Evolutionary conservation across 2,113 vertebrate species (phyloP).

Genomic region (Oxygymnocypris stewartii): DNA sequence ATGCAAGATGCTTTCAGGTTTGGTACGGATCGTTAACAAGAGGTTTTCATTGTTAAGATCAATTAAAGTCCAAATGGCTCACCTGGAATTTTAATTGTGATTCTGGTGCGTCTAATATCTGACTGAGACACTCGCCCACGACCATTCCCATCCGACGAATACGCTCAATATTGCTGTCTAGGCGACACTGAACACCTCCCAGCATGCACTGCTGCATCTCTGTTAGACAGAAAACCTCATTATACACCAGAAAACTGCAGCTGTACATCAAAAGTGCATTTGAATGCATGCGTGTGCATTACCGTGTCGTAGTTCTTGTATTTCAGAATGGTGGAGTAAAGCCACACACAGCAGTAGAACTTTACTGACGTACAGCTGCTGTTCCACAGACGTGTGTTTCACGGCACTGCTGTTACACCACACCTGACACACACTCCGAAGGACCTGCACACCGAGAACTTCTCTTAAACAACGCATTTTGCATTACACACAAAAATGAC

Average conservation of each 20-base stretch:
- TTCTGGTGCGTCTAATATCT: slow-evolving; percentile 74
- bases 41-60: background rate
- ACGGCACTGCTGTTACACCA: slow-evolving; percentile 90
- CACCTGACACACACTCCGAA: slow-evolving; percentile 81
- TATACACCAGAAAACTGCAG: background rate
- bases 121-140: slow-evolving; percentile 86
- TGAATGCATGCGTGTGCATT: slow-evolving; percentile 35
- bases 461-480: background rate
- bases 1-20: background rate
- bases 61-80: background rate
- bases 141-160: slow-evolving; percentile 87
- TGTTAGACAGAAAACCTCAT: slow-evolving; percentile 56
- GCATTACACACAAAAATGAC: slow-evolving; percentile 23
- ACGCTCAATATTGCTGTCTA: slow-evolving; percentile 82
- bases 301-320: slow-evolving; percentile 81
- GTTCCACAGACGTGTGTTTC: slow-evolving; percentile 81
- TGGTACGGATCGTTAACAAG: background rate
- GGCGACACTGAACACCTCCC: slow-evolving; percentile 85
- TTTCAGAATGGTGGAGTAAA: slow-evolving; percentile 77
- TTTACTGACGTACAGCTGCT: slow-evolving; percentile 87
- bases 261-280: background rate
- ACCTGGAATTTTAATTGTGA: slow-evolving; percentile 87
- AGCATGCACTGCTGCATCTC: slow-evolving; percentile 86
- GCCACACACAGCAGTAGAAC: slow-evolving; percentile 82
- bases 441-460: slow-evolving; percentile 68